phyloP scores from a whole-genome alignment of 2,113 vertebrate genomes.

The Callaeas wilsoni region DNA sequence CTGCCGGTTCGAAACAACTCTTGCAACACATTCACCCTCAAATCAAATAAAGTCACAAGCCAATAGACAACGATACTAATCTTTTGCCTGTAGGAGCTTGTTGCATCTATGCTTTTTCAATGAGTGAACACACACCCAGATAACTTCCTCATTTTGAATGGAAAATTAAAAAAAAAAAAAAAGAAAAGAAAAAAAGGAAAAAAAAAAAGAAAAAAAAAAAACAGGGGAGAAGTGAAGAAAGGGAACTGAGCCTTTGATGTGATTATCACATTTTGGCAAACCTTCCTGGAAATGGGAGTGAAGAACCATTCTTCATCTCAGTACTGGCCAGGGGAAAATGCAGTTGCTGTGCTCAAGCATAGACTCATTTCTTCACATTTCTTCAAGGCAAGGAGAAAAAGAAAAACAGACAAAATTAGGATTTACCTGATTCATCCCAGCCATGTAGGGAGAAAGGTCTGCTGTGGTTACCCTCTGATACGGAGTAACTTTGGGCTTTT shows the following conservation, averaged over 20 bases:
- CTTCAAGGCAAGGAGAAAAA: neutral
- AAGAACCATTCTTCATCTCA: neutral
- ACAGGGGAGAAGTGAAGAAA: neutral
- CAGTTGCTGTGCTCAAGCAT: neutral
- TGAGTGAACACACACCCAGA: neutral
- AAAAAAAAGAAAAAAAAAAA: neutral
- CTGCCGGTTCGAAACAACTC: fast-evolving
- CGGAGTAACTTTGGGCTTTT: neutral
- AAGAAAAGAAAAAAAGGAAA: too few species aligned
- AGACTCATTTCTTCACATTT: neutral
- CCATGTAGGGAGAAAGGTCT: neutral
- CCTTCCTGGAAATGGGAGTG: neutral
- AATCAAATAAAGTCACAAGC: neutral
- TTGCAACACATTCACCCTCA: neutral
- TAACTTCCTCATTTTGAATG: neutral
- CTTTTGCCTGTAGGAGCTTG: neutral
- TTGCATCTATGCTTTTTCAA: neutral
- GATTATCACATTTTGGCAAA: neutral
- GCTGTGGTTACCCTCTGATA: neutral
- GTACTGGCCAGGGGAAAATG: neutral
- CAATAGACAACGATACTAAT: neutral
- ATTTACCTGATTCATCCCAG: neutral
- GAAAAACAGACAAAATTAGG: neutral
- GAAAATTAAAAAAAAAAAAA: neutral
- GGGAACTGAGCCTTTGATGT: neutral